Percentiles rank a stretch among this genome's conserved stretches.
phyloP scores from a whole-genome alignment of 2,113 vertebrate species.

The Parotia lawesii region DNA sequence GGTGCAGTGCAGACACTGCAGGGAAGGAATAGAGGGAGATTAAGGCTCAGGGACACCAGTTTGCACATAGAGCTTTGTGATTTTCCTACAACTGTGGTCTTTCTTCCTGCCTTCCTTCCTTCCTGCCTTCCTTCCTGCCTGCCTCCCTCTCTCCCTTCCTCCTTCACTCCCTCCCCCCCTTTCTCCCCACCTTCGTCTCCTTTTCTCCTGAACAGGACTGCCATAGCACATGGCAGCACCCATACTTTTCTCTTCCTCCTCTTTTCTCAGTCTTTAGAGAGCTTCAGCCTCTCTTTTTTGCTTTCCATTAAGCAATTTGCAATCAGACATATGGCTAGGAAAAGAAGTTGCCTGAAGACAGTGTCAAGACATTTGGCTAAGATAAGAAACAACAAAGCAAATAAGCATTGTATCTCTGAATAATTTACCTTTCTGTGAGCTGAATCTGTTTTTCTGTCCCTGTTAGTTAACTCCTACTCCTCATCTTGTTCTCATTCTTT shows the following conservation, averaged over 20 bases:
- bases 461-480: not conserved
- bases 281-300: not conserved
- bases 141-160: not conserved
- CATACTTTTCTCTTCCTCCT: not conserved
- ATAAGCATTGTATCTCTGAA: not conserved
- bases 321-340: not conserved
- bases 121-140: no score
- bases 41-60: not conserved
- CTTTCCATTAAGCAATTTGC: not conserved
- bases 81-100: rapidly evolving
- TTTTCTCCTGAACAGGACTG: not conserved
- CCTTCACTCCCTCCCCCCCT: no score
- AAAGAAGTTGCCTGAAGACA: not conserved
- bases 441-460: not conserved
- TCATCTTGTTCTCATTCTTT: not conserved
- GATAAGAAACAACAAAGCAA: not conserved
- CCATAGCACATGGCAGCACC: not conserved
- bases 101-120: no score
- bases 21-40: not conserved
- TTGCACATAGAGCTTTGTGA: not conserved
- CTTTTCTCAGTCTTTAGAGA: not conserved
- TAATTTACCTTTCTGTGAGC: not conserved
- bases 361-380: not conserved
- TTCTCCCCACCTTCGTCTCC: not conserved
- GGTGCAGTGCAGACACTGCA: not conserved